These are phyloP conservation scores for Cremastinae sp. DNA, from an alignment of 2,888 invertebrate species.

Conservation along the genomic window DNA sequence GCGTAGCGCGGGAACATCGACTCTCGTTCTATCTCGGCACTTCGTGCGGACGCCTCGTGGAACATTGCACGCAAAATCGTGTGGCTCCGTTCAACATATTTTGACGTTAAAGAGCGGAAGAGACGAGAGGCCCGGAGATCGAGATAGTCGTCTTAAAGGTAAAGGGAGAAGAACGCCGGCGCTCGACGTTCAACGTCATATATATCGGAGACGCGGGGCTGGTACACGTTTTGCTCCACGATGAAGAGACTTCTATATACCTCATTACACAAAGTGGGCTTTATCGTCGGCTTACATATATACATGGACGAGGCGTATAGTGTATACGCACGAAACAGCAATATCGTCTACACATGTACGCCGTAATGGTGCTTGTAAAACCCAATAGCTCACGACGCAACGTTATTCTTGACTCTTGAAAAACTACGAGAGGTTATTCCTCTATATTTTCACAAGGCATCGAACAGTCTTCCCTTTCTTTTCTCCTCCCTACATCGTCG, in stretches of 20 bases:
- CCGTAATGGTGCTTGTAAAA: neutral
- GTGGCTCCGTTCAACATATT: constrained; percentile 26
- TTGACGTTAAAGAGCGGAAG: constrained; percentile 31
- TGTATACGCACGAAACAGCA: neutral
- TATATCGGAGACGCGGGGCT: constrained; percentile 28
- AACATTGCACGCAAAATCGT: constrained; percentile 48
- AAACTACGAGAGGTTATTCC: constrained; percentile 2
- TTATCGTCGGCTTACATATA: constrained; percentile 39
- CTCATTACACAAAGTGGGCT: constrained; percentile 57
- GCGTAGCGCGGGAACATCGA: constrained; percentile 19
- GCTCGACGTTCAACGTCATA: constrained; percentile 46
- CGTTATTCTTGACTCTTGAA: constrained; percentile 39
- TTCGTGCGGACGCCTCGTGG: constrained; percentile 34
- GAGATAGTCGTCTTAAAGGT: neutral
- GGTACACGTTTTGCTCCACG: too few species aligned
- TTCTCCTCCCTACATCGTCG: neutral
- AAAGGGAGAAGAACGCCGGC: constrained; percentile 40
- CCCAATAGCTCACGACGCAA: constrained; percentile 28
- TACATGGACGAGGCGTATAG: neutral
- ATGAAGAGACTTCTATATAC: constrained; percentile 52
- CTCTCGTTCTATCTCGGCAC: constrained; percentile 9
- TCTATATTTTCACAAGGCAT: constrained; percentile 35
- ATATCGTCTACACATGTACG: neutral
- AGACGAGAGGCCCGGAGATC: constrained; percentile 15
- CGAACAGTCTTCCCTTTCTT: constrained; percentile 1